A percentile compares a stretch with the other conserved stretches of the same genome.
Evolutionary conservation across 2,888 invertebrate species (phyloP).

Genomic region (Antitype chi): DNA sequence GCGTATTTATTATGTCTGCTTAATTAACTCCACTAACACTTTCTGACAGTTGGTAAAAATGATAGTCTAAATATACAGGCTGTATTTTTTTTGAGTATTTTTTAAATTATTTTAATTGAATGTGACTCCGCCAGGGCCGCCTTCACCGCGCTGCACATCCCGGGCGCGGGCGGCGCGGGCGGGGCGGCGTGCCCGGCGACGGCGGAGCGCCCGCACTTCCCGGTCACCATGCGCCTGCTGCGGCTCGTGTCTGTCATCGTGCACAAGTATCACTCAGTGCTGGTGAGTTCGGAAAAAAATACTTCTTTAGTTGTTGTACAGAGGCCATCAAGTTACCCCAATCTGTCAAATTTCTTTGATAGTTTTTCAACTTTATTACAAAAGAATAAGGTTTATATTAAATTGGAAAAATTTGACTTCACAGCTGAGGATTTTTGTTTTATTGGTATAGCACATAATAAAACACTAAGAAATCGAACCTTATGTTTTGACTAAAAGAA

Average conservation of each 20-base stretch:
- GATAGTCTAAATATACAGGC: neutral
- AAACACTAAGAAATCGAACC: too few relatives aligned
- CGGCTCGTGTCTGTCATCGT: constrained; percentile 98
- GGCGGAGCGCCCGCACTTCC: constrained; percentile 98
- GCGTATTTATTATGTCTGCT: too few relatives aligned
- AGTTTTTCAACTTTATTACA: too few relatives aligned
- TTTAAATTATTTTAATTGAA: too few relatives aligned
- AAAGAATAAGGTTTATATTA: too few relatives aligned
- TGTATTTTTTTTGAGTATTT: neutral
- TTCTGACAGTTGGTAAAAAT: neutral
- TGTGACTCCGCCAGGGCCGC: constrained; percentile 76
- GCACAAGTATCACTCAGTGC: constrained; percentile 97
- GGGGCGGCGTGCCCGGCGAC: constrained; percentile 91
- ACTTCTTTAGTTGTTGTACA: constrained; percentile 44
- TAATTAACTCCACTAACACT: neutral
- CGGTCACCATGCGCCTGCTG: constrained; percentile 98
- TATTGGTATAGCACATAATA: too few relatives aligned
- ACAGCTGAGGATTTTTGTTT: too few relatives aligned
- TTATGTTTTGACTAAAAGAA: too few relatives aligned
- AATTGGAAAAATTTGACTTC: too few relatives aligned
- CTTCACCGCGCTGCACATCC: constrained; percentile 84
- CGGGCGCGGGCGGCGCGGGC: constrained; percentile 76
- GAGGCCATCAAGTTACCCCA: too few relatives aligned
- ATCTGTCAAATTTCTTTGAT: too few relatives aligned
- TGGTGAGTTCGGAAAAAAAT: constrained; percentile 91